These are phyloP conservation scores for Platyscapa corneri DNA, from an alignment of 1,140 invertebrate genomes.

Conservation along the genomic window DNA sequence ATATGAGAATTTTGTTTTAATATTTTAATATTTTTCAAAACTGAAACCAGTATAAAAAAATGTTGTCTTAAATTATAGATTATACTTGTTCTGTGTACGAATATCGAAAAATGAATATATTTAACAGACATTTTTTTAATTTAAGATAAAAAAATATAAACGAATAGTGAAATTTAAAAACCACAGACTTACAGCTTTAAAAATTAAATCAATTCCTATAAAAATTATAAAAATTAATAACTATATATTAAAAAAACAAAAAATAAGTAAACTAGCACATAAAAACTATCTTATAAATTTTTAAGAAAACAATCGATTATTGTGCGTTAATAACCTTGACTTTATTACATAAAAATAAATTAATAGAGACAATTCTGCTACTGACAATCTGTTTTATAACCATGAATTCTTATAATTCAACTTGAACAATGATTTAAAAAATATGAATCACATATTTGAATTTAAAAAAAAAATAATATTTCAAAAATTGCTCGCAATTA, in stretches of 20 bases:
- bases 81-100: too few species aligned
- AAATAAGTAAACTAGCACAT: background rate
- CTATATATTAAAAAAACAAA: conserved; percentile 6
- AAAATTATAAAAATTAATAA: conserved; percentile 7
- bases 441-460: conserved; percentile 36
- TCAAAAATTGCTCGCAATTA: conserved; percentile 25
- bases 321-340: conserved; percentile 41
- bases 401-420: conserved; percentile 35
- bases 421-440: conserved; percentile 19
- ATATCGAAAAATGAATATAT: too few species aligned
- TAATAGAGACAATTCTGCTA: conserved; percentile 47
- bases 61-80: too few species aligned
- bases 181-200: conserved; percentile 4
- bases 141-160: background rate
- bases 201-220: background rate
- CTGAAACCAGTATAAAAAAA: too few species aligned
- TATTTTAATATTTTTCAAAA: too few species aligned
- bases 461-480: conserved; percentile 16
- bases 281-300: conserved; percentile 25
- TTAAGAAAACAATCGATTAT: conserved; percentile 36
- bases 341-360: conserved; percentile 54
- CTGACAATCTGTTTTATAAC: conserved; percentile 29
- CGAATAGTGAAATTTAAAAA: background rate
- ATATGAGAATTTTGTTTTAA: too few species aligned
- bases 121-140: too few species aligned